These are phyloP conservation scores for Caenorhabditis sp. DNA, from an alignment of 2,888 invertebrate species.

Conservation along the genomic window DNA sequence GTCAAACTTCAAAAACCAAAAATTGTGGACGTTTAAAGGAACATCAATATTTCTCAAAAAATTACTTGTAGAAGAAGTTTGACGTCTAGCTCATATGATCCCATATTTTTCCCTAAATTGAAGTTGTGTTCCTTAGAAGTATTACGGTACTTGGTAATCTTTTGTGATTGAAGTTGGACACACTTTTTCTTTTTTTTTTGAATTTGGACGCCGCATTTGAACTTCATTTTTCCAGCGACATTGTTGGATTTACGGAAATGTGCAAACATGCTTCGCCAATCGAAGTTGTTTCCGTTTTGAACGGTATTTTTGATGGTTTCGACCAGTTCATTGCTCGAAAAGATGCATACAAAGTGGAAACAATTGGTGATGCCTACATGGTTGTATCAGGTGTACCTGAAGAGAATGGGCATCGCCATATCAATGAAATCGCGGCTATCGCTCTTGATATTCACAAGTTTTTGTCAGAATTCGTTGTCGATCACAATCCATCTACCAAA, in stretches of 20 bases:
- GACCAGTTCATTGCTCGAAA: constrained; percentile 64
- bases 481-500: constrained; percentile 47
- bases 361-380: constrained; percentile 69
- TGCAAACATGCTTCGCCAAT: constrained; percentile 61
- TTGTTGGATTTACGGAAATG: constrained; percentile 66
- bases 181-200: too few species aligned
- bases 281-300: constrained; percentile 66
- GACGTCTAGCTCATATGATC: too few species aligned
- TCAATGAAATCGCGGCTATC: constrained; percentile 61
- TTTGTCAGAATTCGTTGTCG: constrained; percentile 56
- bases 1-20: too few species aligned
- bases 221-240: constrained; percentile 56
- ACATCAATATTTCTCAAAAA: too few species aligned
- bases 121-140: too few species aligned
- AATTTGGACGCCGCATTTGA: too few species aligned
- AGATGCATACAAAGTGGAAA: constrained; percentile 66
- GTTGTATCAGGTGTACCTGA: constrained; percentile 67
- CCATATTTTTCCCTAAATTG: too few species aligned
- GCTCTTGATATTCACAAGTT: constrained; percentile 66
- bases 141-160: too few species aligned
- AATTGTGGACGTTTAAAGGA: too few species aligned
- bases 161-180: too few species aligned
- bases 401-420: constrained; percentile 65
- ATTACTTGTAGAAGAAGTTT: too few species aligned
- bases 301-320: constrained; percentile 66